phyloP scores from a whole-genome alignment of 2,888 invertebrate species.

The Lasius fuliginosus region DNA sequence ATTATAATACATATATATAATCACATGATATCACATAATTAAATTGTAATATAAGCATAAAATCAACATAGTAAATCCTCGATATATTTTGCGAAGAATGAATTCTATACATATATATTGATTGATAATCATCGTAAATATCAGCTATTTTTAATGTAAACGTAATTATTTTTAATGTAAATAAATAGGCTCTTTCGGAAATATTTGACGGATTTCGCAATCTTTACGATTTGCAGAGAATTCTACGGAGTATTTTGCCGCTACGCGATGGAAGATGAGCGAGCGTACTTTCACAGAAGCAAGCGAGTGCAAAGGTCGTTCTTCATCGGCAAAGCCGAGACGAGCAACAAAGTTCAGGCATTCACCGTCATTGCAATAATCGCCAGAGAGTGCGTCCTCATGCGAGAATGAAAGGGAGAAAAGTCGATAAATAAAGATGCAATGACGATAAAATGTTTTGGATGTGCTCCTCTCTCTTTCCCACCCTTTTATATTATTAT shows the following conservation, averaged over 20 bases:
- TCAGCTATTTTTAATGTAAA: background rate
- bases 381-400: slow-evolving; percentile 58
- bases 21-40: background rate
- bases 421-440: slow-evolving; percentile 7
- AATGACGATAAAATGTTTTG: slow-evolving; percentile 25
- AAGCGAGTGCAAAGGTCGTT: slow-evolving; percentile 81
- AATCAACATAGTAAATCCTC: background rate
- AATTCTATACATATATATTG: background rate
- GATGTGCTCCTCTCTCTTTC: background rate
- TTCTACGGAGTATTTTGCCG: background rate
- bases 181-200: background rate
- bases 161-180: background rate
- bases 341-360: slow-evolving; percentile 82
- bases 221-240: background rate
- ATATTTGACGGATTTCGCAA: background rate
- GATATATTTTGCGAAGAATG: background rate
- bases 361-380: slow-evolving; percentile 80
- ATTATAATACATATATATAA: background rate
- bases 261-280: slow-evolving; percentile 43
- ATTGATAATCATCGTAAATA: background rate
- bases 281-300: slow-evolving; percentile 80
- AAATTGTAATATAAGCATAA: background rate
- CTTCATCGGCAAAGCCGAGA: slow-evolving; percentile 73
- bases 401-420: slow-evolving; percentile 28
- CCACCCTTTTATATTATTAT: slow-evolving; percentile 11